These are phyloP conservation scores for Neolamprologus hecqui DNA, from an alignment of 2,113 vertebrate genomes.

Conservation along the genomic window DNA sequence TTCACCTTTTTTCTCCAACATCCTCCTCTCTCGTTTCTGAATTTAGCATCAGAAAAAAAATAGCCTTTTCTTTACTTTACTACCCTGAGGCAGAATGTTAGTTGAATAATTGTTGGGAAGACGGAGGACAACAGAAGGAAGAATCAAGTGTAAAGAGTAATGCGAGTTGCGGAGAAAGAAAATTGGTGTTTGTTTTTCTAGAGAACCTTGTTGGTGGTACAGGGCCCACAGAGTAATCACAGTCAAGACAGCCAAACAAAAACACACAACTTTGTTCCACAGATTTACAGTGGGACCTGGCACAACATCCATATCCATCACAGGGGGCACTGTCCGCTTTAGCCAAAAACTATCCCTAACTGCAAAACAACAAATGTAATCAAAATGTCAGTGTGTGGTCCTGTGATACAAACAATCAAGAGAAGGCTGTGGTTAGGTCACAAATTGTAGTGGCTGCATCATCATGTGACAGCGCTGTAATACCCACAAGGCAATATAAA, in stretches of 20 bases:
- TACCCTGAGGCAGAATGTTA: background rate
- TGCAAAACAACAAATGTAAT: background rate
- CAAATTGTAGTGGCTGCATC: background rate
- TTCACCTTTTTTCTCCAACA: slow-evolving; percentile 19
- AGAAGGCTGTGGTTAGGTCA: background rate
- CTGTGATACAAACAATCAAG: background rate
- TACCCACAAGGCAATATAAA: background rate
- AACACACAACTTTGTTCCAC: slow-evolving; percentile 19
- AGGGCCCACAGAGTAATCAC: background rate
- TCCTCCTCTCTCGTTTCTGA: background rate
- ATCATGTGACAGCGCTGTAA: background rate
- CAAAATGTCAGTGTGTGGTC: background rate
- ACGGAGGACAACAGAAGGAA: background rate
- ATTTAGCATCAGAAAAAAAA: background rate
- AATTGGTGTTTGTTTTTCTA: background rate
- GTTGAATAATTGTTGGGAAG: background rate
- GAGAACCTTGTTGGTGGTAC: background rate
- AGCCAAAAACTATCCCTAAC: background rate
- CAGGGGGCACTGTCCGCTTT: background rate
- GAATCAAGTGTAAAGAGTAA: background rate
- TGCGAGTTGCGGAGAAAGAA: background rate
- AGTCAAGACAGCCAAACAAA: background rate
- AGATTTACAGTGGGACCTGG: slow-evolving; percentile 29
- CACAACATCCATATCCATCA: slow-evolving; percentile 11
- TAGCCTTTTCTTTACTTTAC: background rate